Evolutionary conservation across 2,797 vertebrate genomes (phyloP).

Genomic region (Ibycter americanus): DNA sequence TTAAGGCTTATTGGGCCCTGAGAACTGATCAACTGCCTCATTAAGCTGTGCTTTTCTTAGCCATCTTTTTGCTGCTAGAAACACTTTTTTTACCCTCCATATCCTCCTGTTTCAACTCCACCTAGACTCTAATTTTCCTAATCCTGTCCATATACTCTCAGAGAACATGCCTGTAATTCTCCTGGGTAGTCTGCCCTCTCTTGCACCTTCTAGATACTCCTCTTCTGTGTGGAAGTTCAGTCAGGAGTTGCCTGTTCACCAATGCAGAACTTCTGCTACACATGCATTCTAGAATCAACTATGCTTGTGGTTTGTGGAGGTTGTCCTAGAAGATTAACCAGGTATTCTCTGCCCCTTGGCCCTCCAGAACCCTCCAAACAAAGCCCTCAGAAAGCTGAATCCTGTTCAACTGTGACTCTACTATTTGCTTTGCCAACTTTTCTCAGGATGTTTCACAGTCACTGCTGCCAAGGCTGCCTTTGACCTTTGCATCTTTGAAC

Average conservation of each 20-base stretch:
- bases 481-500: background rate
- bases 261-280: background rate
- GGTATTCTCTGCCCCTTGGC: background rate
- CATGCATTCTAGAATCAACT: background rate
- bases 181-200: background rate
- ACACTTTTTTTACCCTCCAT: background rate
- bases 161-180: accelerated
- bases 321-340: background rate
- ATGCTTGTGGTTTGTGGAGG: background rate
- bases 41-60: background rate
- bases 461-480: background rate
- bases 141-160: background rate
- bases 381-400: background rate
- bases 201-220: background rate
- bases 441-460: background rate
- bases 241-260: background rate
- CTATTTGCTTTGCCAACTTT: background rate
- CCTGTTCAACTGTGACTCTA: background rate
- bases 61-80: background rate
- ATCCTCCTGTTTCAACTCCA: background rate
- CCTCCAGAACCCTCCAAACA: background rate
- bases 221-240: background rate
- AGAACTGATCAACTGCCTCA: background rate
- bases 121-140: background rate
- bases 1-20: background rate